Conservation (phyloP, 1,140 invertebrate species). For the Leptonema lineaticorne region DNA sequence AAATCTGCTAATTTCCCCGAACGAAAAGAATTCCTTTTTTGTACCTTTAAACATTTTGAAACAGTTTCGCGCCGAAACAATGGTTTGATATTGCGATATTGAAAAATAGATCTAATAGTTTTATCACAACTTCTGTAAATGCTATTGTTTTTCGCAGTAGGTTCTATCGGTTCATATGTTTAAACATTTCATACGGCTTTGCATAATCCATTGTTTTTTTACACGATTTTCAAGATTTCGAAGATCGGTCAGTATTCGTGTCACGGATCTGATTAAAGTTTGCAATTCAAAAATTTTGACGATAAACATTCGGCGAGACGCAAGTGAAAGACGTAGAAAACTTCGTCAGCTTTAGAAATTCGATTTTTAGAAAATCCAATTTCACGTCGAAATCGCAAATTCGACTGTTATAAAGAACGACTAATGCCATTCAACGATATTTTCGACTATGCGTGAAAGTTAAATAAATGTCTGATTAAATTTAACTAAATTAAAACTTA, state of each 20-base stretch:
- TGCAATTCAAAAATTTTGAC: no score
- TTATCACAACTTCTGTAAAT: slow-evolving; percentile 20
- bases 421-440: slow-evolving; percentile 1
- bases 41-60: not conserved
- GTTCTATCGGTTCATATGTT: not conserved
- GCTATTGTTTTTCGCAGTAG: no score
- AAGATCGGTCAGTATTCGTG: not conserved
- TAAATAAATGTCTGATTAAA: not conserved
- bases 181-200: slow-evolving; percentile 6
- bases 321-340: not conserved
- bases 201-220: slow-evolving; percentile 24
- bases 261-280: not conserved
- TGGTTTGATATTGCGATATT: slow-evolving; percentile 8
- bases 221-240: not conserved
- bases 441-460: slow-evolving; percentile 1
- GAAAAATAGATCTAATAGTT: not conserved
- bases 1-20: not conserved
- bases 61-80: slow-evolving; percentile 11
- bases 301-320: no score
- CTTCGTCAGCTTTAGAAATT: not conserved
- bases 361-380: not conserved
- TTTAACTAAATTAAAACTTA: no score
- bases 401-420: not conserved
- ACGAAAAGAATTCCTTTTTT: not conserved
- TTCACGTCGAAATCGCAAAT: not conserved